A percentile compares a stretch with the other conserved stretches of the same genome.
Conservation (phyloP, 2,797 vertebrate genomes). For the Poliocrania exsul region DNA sequence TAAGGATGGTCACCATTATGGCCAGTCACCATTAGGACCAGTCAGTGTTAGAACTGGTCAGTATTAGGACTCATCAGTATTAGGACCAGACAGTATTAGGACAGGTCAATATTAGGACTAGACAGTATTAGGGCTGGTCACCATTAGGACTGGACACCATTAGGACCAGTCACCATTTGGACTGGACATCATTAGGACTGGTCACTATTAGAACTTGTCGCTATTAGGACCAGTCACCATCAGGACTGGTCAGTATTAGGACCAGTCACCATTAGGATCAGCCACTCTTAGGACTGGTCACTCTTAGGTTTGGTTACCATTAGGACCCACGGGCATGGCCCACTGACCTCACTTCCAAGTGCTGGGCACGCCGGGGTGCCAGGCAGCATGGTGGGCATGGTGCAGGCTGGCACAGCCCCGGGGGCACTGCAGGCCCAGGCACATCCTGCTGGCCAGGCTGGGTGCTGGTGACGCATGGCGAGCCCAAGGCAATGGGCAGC, state of each 20-base stretch:
- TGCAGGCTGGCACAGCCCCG: neutral
- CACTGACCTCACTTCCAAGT: fast-evolving
- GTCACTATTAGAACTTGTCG: neutral
- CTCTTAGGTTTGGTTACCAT: fast-evolving
- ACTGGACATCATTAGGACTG: neutral
- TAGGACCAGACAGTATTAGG: too few relatives aligned
- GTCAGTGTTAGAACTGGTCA: neutral
- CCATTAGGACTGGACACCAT: too few relatives aligned
- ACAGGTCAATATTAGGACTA: too few relatives aligned
- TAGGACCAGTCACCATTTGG: fast-evolving
- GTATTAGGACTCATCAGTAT: neutral
- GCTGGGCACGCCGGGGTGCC: fast-evolving
- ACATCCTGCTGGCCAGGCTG: fast-evolving
- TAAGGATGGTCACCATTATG: fast-evolving
- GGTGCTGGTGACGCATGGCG: fast-evolving
- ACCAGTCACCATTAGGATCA: neutral
- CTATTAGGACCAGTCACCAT: too few relatives aligned
- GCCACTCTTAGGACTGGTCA: fast-evolving
- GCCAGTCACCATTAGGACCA: neutral
- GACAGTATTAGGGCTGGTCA: too few relatives aligned
- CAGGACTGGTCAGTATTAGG: too few relatives aligned
- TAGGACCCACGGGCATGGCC: too few relatives aligned
- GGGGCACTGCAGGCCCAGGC: fast-evolving
- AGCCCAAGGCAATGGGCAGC: neutral
- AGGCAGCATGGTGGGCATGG: fast-evolving